Evolutionary conservation across 2,888 invertebrate species (phyloP).

Genomic region (Nemurella pictetii): DNA sequence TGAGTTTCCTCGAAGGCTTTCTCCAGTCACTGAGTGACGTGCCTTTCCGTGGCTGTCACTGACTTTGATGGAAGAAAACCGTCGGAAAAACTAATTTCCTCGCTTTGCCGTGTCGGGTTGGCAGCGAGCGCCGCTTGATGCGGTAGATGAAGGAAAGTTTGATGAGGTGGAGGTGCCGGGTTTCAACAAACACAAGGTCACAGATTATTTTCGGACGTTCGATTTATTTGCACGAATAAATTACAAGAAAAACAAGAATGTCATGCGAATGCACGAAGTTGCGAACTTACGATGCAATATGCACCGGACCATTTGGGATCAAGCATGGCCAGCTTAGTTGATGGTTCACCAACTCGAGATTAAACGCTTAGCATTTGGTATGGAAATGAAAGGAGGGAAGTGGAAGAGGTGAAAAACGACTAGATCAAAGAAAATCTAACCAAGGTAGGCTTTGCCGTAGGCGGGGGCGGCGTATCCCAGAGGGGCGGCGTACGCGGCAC

Average conservation of each 20-base stretch:
- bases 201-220: not conserved
- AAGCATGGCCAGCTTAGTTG: not conserved
- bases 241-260: not conserved
- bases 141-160: no score
- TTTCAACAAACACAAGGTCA: not conserved
- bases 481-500: conserved; percentile 30
- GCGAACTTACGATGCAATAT: not conserved
- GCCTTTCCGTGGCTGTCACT: no score
- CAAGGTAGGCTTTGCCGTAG: conserved; percentile 39
- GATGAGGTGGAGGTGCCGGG: not conserved
- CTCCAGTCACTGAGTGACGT: no score
- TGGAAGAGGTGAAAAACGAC: not conserved
- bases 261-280: not conserved
- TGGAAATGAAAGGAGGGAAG: not conserved
- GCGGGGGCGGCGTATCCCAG: conserved; percentile 37
- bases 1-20: no score
- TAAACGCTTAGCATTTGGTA: not conserved
- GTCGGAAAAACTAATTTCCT: no score
- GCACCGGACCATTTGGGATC: not conserved
- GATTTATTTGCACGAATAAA: conserved; percentile 21
- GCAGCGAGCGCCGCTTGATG: no score
- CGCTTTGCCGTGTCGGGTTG: no score
- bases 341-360: not conserved
- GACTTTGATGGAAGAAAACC: no score
- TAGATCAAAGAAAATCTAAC: conserved; percentile 30